Base-by-base conservation (phyloP, 1,140 invertebrate genomes). In the Littorina saxatilis region DNA sequence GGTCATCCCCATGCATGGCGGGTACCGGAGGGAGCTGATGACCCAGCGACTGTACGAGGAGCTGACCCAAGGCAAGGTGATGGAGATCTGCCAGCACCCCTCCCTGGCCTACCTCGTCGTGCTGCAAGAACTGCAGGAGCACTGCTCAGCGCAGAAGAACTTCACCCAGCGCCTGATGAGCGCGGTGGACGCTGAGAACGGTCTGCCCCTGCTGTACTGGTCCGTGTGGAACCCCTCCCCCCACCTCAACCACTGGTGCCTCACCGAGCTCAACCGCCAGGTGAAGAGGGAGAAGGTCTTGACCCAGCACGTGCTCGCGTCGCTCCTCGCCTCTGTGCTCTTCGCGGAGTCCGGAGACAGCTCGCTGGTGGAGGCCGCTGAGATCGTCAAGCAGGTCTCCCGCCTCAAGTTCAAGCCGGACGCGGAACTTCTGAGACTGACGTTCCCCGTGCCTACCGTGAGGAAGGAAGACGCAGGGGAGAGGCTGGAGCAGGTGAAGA, bases 181-280 rank as follows among this genome's bases (percentile, higher is more conserved):
- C 17, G 70, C 43, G 3, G 70, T 50, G 39, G 70, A 73, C 27
- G n/a, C 17, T 2, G 27, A 50, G 23, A 1, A 20, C n/a, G 70
- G 40, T 7, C 39, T 73, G 17, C 70, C 70, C 11, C 23, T 73
- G 40, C n/a, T 73, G 70, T 73, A 73, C 70, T 73, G 70, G 70
- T 73, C 70, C 5, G 17, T 73, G n/a, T 73, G 39, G 70, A 35
- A n/a, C 39, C n/a, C 70, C 39, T n/a, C 70, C 29, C n/a, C 39
- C n/a, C 1, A 73, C 43, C 70, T 73, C 1, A 17, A 23, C n/a
- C 11, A 20, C 7, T 39, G 23, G 20, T 50, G 39, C 39, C 20
- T 73, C 29, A 39, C 32, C 13, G 15, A 23, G 13, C 5, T 68
- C 15, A 35, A 11, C 15, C 35, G 39, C 32, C 32, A 13, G 11